Conservation (phyloP, 2,888 invertebrate genomes). For the Ennomos erosarius region DNA sequence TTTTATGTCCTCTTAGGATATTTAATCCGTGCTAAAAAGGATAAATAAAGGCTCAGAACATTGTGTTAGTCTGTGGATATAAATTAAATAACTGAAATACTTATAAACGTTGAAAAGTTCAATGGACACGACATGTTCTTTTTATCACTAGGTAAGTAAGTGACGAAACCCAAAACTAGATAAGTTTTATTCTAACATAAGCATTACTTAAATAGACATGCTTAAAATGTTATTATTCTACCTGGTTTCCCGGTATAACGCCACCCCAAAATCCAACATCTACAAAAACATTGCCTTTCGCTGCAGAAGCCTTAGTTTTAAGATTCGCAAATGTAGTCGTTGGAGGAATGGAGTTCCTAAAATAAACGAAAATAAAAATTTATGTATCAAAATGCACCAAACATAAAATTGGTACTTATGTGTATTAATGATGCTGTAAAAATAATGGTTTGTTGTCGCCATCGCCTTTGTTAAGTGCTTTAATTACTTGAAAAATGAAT, state of each 20-base stretch:
- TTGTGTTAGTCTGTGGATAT: too few species aligned
- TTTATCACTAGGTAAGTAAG: too few species aligned
- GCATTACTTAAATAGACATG: too few species aligned
- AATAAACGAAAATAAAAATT: conserved; percentile 37
- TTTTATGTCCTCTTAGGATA: conserved; percentile 5
- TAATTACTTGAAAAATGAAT: background rate
- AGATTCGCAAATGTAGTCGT: conserved; percentile 88
- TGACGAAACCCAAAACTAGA: too few species aligned
- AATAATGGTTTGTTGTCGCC: background rate
- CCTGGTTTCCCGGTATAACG: conserved; percentile 88
- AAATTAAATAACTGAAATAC: too few species aligned
- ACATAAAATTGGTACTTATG: conserved; percentile 7
- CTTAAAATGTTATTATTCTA: conserved; percentile 47
- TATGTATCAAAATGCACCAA: conserved; percentile 5
- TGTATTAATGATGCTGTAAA: conserved; percentile 7
- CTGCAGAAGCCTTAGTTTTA: conserved; percentile 85
- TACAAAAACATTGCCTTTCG: conserved; percentile 86
- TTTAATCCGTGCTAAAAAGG: conserved; percentile 2
- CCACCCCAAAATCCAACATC: conserved; percentile 94
- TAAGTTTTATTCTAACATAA: too few species aligned
- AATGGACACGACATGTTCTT: too few species aligned
- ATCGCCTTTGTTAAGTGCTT: background rate
- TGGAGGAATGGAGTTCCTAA: conserved; percentile 89
- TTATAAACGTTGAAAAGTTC: too few species aligned
- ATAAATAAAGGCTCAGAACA: too few species aligned